phyloP scores from a whole-genome alignment of 2,888 invertebrate genomes.

The Clivina fossor region DNA sequence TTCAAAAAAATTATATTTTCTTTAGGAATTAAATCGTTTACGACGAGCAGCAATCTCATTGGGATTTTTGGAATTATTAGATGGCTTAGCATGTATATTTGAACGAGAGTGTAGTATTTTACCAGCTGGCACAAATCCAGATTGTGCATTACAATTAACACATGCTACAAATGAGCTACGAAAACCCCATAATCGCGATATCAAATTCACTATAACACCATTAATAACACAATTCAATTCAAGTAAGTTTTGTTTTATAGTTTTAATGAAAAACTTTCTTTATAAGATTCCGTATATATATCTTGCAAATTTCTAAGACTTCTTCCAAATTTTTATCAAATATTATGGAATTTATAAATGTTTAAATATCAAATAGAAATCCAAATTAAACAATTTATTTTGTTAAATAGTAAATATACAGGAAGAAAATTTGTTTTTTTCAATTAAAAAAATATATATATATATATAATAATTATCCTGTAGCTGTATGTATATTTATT shows the following conservation, averaged over 20 bases:
- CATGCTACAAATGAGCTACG: conserved; percentile 83
- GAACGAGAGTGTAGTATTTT: conserved; percentile 85
- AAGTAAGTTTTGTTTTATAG: conserved; percentile 7
- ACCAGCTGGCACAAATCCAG: conserved; percentile 76
- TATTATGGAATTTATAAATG: too few relatives aligned
- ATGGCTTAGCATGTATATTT: conserved; percentile 81
- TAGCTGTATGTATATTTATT: not conserved
- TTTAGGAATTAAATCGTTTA: conserved; percentile 86
- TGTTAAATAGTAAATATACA: too few relatives aligned
- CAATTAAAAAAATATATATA: too few relatives aligned
- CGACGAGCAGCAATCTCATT: conserved; percentile 87
- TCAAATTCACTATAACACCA: conserved; percentile 51
- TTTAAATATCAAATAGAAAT: not conserved
- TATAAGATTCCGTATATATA: conserved; percentile 36
- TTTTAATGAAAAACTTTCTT: conserved; percentile 3
- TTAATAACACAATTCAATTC: conserved; percentile 47
- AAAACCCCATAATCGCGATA: conserved; percentile 63
- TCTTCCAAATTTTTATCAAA: too few relatives aligned
- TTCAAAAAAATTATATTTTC: conserved; percentile 33
- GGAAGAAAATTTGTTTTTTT: too few relatives aligned
- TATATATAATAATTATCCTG: too few relatives aligned
- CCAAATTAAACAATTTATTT: too few relatives aligned
- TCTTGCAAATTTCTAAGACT: too few relatives aligned
- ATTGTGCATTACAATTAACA: conserved; percentile 85
- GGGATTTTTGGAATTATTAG: conserved; percentile 86